Evolutionary conservation across 2,113 vertebrate genomes (phyloP), one percentile per base, ranked within the genome.

Genomic region (Tragelaphus scriptus): DNA sequence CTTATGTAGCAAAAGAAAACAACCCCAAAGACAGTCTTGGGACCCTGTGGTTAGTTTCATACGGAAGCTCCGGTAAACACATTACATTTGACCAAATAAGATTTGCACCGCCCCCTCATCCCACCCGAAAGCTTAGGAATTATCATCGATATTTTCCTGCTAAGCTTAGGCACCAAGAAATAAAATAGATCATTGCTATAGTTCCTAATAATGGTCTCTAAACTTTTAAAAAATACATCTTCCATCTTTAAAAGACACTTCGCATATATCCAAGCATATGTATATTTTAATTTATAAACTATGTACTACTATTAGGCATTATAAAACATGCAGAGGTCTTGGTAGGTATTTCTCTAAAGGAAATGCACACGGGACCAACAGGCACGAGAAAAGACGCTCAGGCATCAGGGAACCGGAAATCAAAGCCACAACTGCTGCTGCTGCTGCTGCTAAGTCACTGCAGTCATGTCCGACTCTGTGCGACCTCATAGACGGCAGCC

Each of bases 271-370:
- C 44, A 90, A 71, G 47, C 30, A 77, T 36, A 49, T 40, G 26
- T 21, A n/a, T 61, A 59, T 44, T 77, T 95, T 90, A 49, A 92
- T 40, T 63, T 85, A 88, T 88, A 92, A 92, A 30, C n/a, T 26
- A 79, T 11, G 61, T 6, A 32, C 11, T 68, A 47, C 16, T 30
- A 71, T n/a, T 80, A 89, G 28, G 71, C 44, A n/a, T 68, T n/a
- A 75, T 40, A 71, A 80, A 90, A 85, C 13, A 17, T n/a, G 75
- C 58, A 59, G 85, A 77, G 53, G 9, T 77, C 14, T 77, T 65
- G 53, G 59, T 28, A 77, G 12, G 65, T 10, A 55, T 93, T 56
- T 91, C 90, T 91, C 23, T 17, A 88, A 80, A 49, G 51, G 85
- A 63, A 53, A 77, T 6, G 12, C 25, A n/a, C 40, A 44, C 30